phyloP scores from a whole-genome alignment of 2,797 vertebrate species.

The Mareca strepera region DNA sequence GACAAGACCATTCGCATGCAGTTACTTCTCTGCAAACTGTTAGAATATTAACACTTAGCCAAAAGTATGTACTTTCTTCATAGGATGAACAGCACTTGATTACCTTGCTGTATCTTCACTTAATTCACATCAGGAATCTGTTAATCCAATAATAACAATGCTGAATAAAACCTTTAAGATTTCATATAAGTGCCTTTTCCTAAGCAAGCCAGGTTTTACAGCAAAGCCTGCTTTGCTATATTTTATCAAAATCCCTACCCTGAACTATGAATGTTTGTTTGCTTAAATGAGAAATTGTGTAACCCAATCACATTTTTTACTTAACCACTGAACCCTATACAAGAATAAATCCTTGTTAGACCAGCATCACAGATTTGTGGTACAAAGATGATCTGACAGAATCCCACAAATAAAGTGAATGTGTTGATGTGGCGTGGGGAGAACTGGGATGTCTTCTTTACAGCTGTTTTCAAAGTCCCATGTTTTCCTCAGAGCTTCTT shows the following conservation, averaged over 20 bases:
- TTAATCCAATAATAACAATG: neutral
- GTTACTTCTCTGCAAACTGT: neutral
- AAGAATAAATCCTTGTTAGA: slow-evolving; percentile 10
- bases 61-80: neutral
- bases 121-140: neutral
- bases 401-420: neutral
- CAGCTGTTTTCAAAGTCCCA: slow-evolving; percentile 7
- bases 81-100: neutral
- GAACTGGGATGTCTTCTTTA: slow-evolving; percentile 26
- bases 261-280: neutral
- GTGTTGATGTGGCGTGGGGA: neutral
- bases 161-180: neutral
- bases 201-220: neutral
- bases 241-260: neutral
- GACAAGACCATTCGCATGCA: neutral
- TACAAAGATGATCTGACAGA: slow-evolving; percentile 27
- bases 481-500: neutral
- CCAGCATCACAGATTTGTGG: neutral
- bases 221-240: neutral
- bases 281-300: neutral
- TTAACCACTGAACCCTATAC: neutral
- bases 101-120: neutral
- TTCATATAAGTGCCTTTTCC: neutral
- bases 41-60: neutral
- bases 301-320: neutral